These are phyloP conservation scores for Macquaria australasica DNA, from an alignment of 2,113 vertebrate species.

Conservation along the genomic window DNA sequence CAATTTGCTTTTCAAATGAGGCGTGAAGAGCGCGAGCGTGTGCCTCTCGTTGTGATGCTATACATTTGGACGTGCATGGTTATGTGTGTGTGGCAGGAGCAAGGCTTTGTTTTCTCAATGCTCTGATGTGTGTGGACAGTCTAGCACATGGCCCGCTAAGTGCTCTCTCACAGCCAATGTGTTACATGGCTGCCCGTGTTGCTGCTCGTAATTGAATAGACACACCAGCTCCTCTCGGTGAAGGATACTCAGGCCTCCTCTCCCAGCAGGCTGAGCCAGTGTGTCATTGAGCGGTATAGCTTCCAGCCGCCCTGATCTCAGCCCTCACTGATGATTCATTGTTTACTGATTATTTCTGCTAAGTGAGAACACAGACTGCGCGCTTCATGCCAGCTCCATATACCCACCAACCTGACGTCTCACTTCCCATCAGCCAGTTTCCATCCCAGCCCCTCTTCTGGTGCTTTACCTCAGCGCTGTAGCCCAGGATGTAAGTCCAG, in stretches of 20 bases:
- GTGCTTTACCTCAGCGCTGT: slow-evolving; percentile 42
- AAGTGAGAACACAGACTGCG: slow-evolving; percentile 68
- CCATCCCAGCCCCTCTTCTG: slow-evolving; percentile 34
- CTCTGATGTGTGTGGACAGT: slow-evolving; percentile 86
- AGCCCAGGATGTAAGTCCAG: slow-evolving; percentile 81
- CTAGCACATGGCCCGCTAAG: slow-evolving; percentile 70
- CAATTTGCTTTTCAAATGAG: slow-evolving; percentile 87
- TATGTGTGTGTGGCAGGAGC: slow-evolving; percentile 82
- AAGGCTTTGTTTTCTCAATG: slow-evolving; percentile 82
- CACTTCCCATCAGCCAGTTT: slow-evolving; percentile 65
- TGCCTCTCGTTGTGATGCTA: slow-evolving; percentile 66
- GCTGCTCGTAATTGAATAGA: slow-evolving; percentile 77
- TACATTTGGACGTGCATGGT: slow-evolving; percentile 64
- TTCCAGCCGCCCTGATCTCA: slow-evolving; percentile 45
- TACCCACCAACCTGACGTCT: slow-evolving; percentile 53
- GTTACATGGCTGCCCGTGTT: slow-evolving; percentile 70
- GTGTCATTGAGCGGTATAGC: slow-evolving; percentile 40
- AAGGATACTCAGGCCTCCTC: slow-evolving; percentile 65
- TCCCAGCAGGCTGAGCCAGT: slow-evolving; percentile 47
- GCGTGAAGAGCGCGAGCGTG: slow-evolving; percentile 80
- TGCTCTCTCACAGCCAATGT: slow-evolving; percentile 74
- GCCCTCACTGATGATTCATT: slow-evolving; percentile 68
- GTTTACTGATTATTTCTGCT: slow-evolving; percentile 72
- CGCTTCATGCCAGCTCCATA: slow-evolving; percentile 55
- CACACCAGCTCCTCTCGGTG: slow-evolving; percentile 65